Evolutionary conservation across 2,888 invertebrate species (phyloP).

Genomic region (Lasiommata megera): DNA sequence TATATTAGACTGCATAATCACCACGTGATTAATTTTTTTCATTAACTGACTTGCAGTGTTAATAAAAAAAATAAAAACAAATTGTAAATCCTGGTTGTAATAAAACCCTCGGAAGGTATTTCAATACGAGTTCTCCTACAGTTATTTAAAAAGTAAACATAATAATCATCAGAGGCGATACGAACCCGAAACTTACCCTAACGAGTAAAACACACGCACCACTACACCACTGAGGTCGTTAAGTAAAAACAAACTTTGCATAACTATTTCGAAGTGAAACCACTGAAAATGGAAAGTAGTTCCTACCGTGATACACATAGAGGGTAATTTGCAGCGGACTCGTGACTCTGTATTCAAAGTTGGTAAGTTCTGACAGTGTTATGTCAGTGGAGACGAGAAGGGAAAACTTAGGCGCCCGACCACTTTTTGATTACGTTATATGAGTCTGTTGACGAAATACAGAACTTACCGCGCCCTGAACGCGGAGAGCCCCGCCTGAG

Average conservation of each 20-base stretch:
- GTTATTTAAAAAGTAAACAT: no score
- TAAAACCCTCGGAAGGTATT: no score
- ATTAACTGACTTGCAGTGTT: no score
- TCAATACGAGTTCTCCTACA: no score
- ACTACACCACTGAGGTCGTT: background rate
- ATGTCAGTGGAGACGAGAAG: background rate
- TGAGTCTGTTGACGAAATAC: conserved; percentile 4
- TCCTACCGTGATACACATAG: background rate
- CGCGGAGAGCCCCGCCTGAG: no score
- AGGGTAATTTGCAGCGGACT: background rate
- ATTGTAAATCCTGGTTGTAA: no score
- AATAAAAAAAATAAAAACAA: no score
- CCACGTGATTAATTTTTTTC: no score
- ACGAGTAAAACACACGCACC: background rate
- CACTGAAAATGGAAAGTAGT: background rate
- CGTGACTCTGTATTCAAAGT: background rate
- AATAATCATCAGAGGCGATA: no score
- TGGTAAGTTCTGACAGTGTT: conserved; percentile 8
- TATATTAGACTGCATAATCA: no score
- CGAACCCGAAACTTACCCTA: background rate
- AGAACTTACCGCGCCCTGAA: background rate
- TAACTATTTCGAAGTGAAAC: conserved; percentile 2
- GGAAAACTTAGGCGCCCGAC: background rate
- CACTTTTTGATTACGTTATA: conserved; percentile 7
- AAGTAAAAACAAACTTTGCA: background rate